Evolutionary conservation across 2,113 vertebrate species (phyloP).

Genomic region (Nymphicus hollandicus): DNA sequence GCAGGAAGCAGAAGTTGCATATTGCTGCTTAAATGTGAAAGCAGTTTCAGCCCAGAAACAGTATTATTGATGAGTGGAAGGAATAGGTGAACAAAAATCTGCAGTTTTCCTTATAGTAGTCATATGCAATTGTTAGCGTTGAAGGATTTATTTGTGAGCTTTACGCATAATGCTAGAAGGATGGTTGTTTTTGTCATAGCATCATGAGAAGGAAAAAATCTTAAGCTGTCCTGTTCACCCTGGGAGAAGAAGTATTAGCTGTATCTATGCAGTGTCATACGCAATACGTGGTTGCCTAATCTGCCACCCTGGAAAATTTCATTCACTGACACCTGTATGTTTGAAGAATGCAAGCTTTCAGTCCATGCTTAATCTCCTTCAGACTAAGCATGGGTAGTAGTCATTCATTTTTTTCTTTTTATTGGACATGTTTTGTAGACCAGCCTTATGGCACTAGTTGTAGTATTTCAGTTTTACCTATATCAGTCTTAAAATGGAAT

Average conservation of each 20-base stretch:
- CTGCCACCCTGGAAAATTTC: background rate
- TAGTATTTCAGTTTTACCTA: background rate
- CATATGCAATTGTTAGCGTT: background rate
- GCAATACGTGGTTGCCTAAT: background rate
- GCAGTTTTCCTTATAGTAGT: background rate
- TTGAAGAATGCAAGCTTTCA: background rate
- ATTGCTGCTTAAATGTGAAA: conserved; percentile 15
- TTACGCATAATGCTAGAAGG: background rate
- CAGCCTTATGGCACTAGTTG: background rate
- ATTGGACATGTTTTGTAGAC: background rate
- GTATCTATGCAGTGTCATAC: background rate
- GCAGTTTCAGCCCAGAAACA: background rate
- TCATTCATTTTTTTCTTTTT: background rate
- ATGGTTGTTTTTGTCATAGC: background rate
- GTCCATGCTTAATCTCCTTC: background rate
- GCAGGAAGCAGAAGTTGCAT: background rate
- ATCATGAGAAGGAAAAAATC: background rate
- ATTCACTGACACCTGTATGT: background rate
- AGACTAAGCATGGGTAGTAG: background rate
- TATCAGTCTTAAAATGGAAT: background rate
- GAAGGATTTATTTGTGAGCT: background rate
- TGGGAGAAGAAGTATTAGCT: background rate
- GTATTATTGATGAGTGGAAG: background rate
- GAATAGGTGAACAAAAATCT: background rate
- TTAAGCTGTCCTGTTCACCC: background rate